phyloP scores from a whole-genome alignment of 2,113 vertebrate species.

The Dendrocopos noguchii region DNA sequence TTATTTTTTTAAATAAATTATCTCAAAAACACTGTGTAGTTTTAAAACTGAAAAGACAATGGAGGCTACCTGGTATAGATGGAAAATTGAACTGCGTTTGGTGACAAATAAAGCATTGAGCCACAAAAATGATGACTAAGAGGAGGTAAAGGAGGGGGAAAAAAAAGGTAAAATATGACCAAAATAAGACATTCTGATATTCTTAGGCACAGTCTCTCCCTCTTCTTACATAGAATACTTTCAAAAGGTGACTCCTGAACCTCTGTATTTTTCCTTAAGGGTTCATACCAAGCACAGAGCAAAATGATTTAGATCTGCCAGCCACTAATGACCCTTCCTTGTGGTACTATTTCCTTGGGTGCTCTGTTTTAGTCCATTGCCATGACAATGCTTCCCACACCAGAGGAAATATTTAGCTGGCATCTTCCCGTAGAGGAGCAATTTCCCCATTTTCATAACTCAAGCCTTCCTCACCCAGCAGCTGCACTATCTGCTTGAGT shows the following conservation, averaged over 20 bases:
- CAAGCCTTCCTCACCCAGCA: neutral
- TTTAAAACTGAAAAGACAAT: neutral
- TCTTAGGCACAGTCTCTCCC: neutral
- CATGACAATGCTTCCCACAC: neutral
- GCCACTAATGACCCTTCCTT: neutral
- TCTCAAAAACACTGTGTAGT: neutral
- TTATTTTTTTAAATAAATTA: neutral
- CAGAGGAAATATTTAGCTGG: neutral
- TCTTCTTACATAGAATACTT: neutral
- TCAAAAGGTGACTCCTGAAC: neutral
- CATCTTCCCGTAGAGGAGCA: neutral
- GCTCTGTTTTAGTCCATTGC: neutral
- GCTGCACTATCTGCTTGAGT: neutral
- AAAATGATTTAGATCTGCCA: neutral
- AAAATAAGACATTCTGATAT: neutral
- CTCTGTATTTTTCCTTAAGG: neutral
- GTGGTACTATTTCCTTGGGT: neutral
- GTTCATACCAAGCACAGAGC: neutral
- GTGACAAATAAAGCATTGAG: neutral
- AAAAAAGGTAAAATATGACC: neutral
- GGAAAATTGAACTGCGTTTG: neutral
- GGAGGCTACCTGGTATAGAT: neutral
- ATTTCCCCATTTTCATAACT: neutral
- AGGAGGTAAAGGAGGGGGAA: neutral
- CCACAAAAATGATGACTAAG: neutral